Base-by-base conservation (phyloP, 1,140 invertebrate genomes). In the Gryllus bimaculatus region DNA sequence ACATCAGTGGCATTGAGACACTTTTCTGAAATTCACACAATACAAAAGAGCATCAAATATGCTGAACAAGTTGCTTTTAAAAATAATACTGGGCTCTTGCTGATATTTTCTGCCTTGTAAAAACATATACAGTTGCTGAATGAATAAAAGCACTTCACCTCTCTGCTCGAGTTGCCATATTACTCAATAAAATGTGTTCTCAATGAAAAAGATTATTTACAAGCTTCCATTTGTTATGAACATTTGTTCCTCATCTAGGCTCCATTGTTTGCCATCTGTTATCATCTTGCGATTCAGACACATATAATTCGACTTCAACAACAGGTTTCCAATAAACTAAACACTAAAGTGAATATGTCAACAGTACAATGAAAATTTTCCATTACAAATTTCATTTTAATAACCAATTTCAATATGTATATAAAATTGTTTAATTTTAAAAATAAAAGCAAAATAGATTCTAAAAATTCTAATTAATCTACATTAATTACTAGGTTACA, bases 391-490 rank as follows among this genome's bases (percentile, higher is more conserved):
- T 66, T 66, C 54, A 66, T 66, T 10, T 66, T 66, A 13, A 66
- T 13, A 66, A 66, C 54, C 10, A 13, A 66, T 66, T 66, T 18
- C 54, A 66, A 66, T 18, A 66, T 66, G 54, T 66, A 66, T 66
- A 66, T 66, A 66, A 66, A 66, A 66, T 66, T 66, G 54, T 66
- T 66, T 66, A 66, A 66, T 66, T 66, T 66, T 66, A 66, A 66
- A 66, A 66, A 66, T 66, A 66, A 66, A 66, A 66, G 54, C 54
- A 66, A 66, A 66, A 66, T 66, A 66, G 10, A 66, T 66, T 66
- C 54, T 66, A 66, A 66, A 66, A 66, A 66, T 18, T 66, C 54
- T 66, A 66, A 66, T 66, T 66, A 66, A 10, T 66, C 54, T 66
- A 66, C 54, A 66, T 66, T 66, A 66, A 66, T 66, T 66, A 66